These are phyloP conservation scores for Drosophila lacertosa DNA, from an alignment of 1,140 invertebrate species.

Conservation along the genomic window DNA sequence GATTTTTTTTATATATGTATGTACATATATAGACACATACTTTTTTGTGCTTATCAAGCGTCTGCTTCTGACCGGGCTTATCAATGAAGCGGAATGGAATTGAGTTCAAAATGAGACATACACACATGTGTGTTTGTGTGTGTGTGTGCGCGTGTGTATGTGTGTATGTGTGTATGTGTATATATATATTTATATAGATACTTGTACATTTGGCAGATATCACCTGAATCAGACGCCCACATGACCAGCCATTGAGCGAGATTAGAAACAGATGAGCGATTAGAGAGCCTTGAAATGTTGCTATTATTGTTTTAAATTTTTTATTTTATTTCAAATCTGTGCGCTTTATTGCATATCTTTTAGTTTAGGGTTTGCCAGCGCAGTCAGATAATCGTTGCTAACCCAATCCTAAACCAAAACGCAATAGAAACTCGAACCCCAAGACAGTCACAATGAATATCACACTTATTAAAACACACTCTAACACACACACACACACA, in stretches of 20 bases:
- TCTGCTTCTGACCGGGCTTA: conserved; percentile 46
- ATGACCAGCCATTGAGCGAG: conserved; percentile 16
- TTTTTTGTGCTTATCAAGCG: conserved; percentile 36
- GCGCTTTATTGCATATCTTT: conserved; percentile 7
- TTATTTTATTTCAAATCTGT: conserved; percentile 4
- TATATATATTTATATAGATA: conserved; percentile 15
- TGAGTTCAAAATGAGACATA: conserved; percentile 31
- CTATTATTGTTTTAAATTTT: no score
- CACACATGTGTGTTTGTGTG: neutral
- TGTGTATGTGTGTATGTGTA: neutral
- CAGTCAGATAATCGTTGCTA: conserved; percentile 4
- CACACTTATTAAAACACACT: conserved; percentile 9
- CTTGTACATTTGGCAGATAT: conserved; percentile 18
- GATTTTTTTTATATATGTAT: conserved; percentile 5
- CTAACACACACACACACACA: conserved; percentile 20
- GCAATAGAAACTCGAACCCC: conserved; percentile 24
- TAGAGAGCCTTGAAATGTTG: conserved; percentile 15
- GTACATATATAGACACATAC: neutral
- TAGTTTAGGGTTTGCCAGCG: neutral
- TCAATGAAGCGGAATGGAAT: conserved; percentile 46
- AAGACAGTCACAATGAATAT: conserved; percentile 58
- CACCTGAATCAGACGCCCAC: conserved; percentile 31
- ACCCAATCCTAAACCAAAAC: conserved; percentile 8
- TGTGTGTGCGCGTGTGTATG: neutral
- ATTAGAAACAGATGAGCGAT: conserved; percentile 20